Evolutionary conservation across 2,797 vertebrate genomes (phyloP).

Genomic region (Arvicola amphibius): DNA sequence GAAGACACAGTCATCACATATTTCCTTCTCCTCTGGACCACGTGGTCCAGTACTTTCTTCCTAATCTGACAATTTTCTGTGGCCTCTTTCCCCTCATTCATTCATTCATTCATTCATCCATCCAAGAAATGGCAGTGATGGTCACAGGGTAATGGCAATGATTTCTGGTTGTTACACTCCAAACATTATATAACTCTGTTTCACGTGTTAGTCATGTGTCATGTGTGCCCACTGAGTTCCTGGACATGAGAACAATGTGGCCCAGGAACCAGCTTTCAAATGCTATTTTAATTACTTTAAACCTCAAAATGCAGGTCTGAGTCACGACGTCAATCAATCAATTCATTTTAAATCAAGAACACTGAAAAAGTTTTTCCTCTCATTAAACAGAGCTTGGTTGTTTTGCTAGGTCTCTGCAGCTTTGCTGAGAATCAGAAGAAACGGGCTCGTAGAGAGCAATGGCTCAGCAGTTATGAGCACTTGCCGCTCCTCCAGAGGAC

Average conservation of each 20-base stretch:
- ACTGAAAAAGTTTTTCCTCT: neutral
- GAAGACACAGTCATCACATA: neutral
- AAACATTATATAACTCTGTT: neutral
- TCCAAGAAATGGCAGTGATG: too few relatives aligned
- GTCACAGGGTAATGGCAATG: too few relatives aligned
- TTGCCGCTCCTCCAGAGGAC: neutral
- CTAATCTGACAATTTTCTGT: neutral
- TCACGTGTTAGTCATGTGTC: fast-evolving
- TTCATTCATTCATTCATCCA: too few relatives aligned
- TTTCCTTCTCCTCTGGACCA: neutral
- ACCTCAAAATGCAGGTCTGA: neutral
- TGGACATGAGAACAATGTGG: neutral
- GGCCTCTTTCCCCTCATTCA: neutral
- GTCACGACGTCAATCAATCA: neutral
- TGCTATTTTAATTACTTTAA: neutral
- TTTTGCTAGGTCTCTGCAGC: neutral
- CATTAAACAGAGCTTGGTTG: neutral
- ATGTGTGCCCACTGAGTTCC: neutral
- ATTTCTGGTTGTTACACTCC: neutral
- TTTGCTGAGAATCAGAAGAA: neutral
- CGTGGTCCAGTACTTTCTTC: neutral
- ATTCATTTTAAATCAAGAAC: neutral
- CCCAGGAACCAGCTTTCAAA: neutral
- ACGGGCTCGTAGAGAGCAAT: fast-evolving
- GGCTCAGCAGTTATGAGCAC: neutral